Evolutionary conservation across 2,113 vertebrate genomes (phyloP).

Genomic region (Gasterosteus nipponicus): DNA sequence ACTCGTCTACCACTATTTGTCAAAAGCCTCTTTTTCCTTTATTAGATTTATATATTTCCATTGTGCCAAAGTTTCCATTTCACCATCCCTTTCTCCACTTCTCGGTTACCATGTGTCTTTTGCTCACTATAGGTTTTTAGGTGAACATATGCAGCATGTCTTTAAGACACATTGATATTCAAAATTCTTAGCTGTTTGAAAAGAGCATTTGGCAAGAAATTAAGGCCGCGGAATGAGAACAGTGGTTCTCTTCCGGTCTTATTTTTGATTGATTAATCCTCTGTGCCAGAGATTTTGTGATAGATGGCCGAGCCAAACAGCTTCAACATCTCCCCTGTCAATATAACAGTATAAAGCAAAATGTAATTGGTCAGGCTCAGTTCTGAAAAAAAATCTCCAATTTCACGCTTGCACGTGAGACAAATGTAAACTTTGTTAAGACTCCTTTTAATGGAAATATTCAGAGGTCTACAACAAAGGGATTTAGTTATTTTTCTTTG

Average conservation of each 20-base stretch:
- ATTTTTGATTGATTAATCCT: slow-evolving; percentile 66
- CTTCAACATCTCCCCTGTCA: slow-evolving; percentile 51
- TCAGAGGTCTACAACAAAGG: neutral
- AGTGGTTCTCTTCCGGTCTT: slow-evolving; percentile 13
- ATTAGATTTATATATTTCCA: slow-evolving; percentile 71
- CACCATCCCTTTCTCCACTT: slow-evolving; percentile 18
- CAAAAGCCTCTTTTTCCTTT: slow-evolving; percentile 62
- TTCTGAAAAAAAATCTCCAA: slow-evolving; percentile 19
- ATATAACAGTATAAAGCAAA: slow-evolving; percentile 50
- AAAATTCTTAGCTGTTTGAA: slow-evolving; percentile 52
- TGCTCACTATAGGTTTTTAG: slow-evolving; percentile 32
- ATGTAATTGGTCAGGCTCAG: slow-evolving; percentile 51
- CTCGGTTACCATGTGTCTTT: slow-evolving; percentile 35
- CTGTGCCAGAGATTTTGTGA: slow-evolving; percentile 45
- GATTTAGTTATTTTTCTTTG: neutral
- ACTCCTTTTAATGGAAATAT: neutral
- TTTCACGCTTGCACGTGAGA: slow-evolving; percentile 23
- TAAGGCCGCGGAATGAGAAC: neutral
- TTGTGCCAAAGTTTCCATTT: slow-evolving; percentile 60
- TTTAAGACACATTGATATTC: slow-evolving; percentile 39
- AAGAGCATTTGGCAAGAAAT: slow-evolving; percentile 45
- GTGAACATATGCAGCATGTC: slow-evolving; percentile 65
- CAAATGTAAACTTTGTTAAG: slow-evolving; percentile 39
- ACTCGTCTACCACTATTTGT: slow-evolving; percentile 62
- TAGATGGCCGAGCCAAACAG: slow-evolving; percentile 50